Percentiles rank a stretch among this genome's conserved stretches.
phyloP scores from a whole-genome alignment of 92 coral and sea anemone species.

The Bergia sp. region DNA sequence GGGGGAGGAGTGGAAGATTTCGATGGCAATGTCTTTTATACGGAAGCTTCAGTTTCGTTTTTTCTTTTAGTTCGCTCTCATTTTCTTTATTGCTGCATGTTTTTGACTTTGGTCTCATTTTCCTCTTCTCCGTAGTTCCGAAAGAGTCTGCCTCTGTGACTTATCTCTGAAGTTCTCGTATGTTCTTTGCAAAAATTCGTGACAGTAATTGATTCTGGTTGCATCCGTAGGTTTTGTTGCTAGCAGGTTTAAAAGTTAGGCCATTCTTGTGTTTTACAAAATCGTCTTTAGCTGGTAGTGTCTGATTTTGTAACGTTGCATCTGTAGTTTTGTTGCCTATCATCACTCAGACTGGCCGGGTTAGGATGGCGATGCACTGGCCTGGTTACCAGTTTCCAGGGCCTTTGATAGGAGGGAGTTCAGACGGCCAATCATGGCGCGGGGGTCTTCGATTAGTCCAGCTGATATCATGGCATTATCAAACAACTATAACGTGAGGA shows the following conservation, averaged over 20 bases:
- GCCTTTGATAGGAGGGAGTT: conserved; percentile 78
- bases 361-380: conserved; percentile 1
- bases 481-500: conserved; percentile 61
- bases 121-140: no score
- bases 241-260: no score
- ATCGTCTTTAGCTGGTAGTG: no score
- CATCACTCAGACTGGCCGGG: conserved; percentile 17
- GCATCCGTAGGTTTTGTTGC: no score
- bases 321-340: not conserved
- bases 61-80: no score
- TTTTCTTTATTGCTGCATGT: no score
- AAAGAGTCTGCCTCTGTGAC: no score
- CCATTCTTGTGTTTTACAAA: no score
- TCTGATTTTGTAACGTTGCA: not conserved
- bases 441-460: conserved; percentile 93
- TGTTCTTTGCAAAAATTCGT: not conserved
- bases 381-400: conserved; percentile 60
- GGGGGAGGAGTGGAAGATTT: no score
- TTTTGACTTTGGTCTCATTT: no score
- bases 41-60: no score
- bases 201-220: not conserved
- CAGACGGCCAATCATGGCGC: conserved; percentile 94
- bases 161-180: not conserved
- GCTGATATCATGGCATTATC: conserved; percentile 98
- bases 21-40: no score